phyloP scores from a whole-genome alignment of 35 echinoderm and acorn worm species.

The Ophiothrix spiculata region DNA sequence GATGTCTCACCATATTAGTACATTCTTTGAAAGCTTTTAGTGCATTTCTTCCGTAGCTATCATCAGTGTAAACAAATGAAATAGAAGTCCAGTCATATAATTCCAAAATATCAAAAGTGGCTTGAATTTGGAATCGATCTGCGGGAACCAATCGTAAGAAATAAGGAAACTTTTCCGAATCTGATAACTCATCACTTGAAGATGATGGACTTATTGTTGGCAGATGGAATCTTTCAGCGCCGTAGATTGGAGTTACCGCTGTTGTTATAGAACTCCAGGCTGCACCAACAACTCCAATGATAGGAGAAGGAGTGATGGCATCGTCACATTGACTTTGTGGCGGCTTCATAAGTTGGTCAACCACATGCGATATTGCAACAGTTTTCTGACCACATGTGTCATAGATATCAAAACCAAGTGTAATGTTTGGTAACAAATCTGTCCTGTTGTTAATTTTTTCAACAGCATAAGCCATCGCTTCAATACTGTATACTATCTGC shows the following conservation, averaged over 20 bases:
- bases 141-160: conserved; percentile 79
- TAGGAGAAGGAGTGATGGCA: not conserved
- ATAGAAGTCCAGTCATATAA: conserved; percentile 76
- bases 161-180: conserved; percentile 72
- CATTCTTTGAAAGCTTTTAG: conserved; percentile 52
- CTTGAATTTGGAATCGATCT: conserved; percentile 75
- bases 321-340: conserved; percentile 7
- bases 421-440: conserved; percentile 63
- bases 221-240: conserved; percentile 64
- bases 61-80: conserved; percentile 86
- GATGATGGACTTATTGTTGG: conserved; percentile 86
- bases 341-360: conserved; percentile 70
- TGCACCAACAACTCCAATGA: conserved; percentile 77
- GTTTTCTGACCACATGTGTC: conserved; percentile 79
- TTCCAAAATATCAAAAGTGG: conserved; percentile 77
- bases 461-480: conserved; percentile 88
- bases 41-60: conserved; percentile 82
- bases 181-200: conserved; percentile 86
- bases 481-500: conserved; percentile 49
- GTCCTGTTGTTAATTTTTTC: conserved; percentile 64
- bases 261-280: conserved; percentile 72
- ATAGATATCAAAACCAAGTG: conserved; percentile 87
- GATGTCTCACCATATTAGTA: no score
- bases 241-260: conserved; percentile 61
- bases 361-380: conserved; percentile 45